Evolutionary conservation across 2,888 invertebrate species (phyloP).

Genomic region (Scaptomyza polygonia): DNA sequence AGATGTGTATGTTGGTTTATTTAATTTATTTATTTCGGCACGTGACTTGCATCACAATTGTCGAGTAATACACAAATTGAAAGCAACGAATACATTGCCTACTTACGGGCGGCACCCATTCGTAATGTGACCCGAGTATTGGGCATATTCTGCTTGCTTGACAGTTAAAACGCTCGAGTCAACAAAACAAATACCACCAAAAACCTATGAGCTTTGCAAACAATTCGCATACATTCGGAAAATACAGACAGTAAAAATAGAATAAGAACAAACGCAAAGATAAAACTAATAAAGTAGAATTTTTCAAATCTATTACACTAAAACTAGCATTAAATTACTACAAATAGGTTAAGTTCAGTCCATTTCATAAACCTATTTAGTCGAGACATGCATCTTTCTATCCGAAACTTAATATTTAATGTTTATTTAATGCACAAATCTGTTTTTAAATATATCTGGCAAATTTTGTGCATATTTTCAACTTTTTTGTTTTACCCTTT

Average conservation of each 20-base stretch:
- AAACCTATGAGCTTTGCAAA: background rate
- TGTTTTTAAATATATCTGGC: background rate
- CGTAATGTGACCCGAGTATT: constrained; percentile 30
- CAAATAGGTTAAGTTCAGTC: too few species aligned
- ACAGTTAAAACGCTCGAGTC: background rate
- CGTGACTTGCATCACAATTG: constrained; percentile 72
- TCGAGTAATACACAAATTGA: constrained; percentile 62
- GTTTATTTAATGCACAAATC: background rate
- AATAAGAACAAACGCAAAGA: background rate
- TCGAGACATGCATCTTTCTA: too few species aligned
- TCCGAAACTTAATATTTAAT: too few species aligned
- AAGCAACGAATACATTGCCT: constrained; percentile 67
- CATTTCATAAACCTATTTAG: too few species aligned
- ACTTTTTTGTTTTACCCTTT: background rate
- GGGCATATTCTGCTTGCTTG: constrained; percentile 9
- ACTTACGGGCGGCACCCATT: constrained; percentile 51
- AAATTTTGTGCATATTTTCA: background rate
- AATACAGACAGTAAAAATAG: background rate
- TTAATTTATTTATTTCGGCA: constrained; percentile 41
- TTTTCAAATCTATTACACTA: background rate
- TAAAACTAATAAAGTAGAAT: background rate
- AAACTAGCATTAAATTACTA: too few species aligned
- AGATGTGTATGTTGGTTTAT: constrained; percentile 28
- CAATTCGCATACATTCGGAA: background rate
- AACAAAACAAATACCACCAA: background rate